Evolutionary conservation across 2,888 invertebrate species (phyloP), one percentile per base, ranked within the genome.

Genomic region (Trissolcus brochymenae): DNA sequence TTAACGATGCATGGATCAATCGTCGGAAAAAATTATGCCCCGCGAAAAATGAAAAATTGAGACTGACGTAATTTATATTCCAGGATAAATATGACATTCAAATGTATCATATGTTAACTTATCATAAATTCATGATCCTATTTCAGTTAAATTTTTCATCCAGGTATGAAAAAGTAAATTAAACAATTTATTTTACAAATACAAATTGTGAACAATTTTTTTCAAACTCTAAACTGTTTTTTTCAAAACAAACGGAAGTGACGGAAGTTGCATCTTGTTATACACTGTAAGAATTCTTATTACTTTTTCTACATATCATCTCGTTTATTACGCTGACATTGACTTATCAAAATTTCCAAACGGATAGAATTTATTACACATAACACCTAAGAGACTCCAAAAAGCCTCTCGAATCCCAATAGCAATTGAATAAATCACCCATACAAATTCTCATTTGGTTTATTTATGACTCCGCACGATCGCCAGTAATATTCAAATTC

Each of bases 1-100:
- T 76, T 70, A 79, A 79, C 71, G 73, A 72, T 66, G 73, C 68
- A 54, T 49, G 67, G 70, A 74, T 79, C 73, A 66, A 71, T 73
- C 60, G 59, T 25, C 51, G 57, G 50, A 61, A 70, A n/a, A 75
- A 59, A 74, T 79, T 76, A 79, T 67, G 56, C 50, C 64, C 35
- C 29, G 74, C 64, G 53, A 60, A 70, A 70, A 76, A 79, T 65
- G 64, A 62, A 76, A 35, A 71, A 76, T 76, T 66, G 70, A 79
- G 76, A 79, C 74, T 65, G 74, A 78, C 70, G 46, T 55, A 51
- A 59, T 59, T 43, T 68, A 73, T 65, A 70, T 70, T 66, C 62
- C 53, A 51, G 21, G 50, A 60, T 57, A 54, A 70, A 65, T 72
- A 50, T 62, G 62, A 57, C 62, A 16, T 60, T 25, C 29, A 17